These are phyloP conservation scores for Lates japonicus DNA, from an alignment of 2,797 vertebrate species.

Conservation along the genomic window DNA sequence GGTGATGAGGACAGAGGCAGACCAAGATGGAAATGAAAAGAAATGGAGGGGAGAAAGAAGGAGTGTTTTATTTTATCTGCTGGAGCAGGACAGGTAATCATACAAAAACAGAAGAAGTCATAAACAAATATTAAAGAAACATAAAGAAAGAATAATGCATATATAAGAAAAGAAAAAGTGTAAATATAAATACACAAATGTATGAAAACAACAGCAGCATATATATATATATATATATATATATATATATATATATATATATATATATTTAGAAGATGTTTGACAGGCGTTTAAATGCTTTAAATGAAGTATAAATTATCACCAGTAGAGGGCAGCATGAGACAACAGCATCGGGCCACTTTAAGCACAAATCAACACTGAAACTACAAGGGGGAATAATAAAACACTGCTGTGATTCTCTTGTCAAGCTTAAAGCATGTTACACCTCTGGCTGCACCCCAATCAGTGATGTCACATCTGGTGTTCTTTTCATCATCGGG, in stretches of 20 bases:
- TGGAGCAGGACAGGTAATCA: too few relatives aligned
- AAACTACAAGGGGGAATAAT: background rate
- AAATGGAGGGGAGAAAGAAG: slow-evolving; percentile 55
- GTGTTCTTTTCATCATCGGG: background rate
- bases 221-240: background rate
- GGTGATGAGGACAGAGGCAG: slow-evolving; percentile 3
- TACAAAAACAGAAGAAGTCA: background rate
- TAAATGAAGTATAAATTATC: background rate
- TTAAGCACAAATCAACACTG: background rate
- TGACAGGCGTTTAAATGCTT: background rate
- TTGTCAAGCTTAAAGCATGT: background rate
- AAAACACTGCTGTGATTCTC: background rate
- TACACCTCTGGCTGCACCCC: background rate
- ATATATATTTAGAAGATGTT: background rate
- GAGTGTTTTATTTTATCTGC: too few relatives aligned
- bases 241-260: background rate
- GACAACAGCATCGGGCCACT: background rate
- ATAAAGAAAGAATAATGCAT: background rate
- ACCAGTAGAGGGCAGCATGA: slow-evolving; percentile 68
- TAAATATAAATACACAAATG: slow-evolving; percentile 21
- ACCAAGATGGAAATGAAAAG: slow-evolving; percentile 19
- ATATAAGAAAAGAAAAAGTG: slow-evolving; percentile 8
- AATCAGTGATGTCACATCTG: background rate
- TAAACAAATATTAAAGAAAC: slow-evolving; percentile 9
- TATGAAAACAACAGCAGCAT: background rate